phyloP scores from a whole-genome alignment of 92 coral and sea anemone species.

The Epizoanthus ramosus region DNA sequence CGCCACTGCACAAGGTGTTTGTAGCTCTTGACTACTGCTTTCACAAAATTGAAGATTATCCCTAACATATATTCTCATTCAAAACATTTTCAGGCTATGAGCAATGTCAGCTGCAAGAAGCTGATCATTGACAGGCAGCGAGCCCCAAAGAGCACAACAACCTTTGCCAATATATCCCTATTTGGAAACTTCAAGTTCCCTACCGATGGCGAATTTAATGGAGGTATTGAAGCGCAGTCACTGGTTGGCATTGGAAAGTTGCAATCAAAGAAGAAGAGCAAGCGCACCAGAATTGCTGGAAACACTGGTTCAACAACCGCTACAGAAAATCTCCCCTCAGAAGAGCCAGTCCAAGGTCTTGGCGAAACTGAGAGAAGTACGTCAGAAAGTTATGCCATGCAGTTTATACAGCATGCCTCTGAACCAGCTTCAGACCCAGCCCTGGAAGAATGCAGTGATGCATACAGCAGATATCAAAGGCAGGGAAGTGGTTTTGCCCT shows the following conservation, averaged over 20 bases:
- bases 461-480: background rate
- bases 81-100: slow-evolving; percentile 7
- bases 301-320: slow-evolving; percentile 50
- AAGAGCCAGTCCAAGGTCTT: background rate
- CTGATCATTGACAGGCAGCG: background rate
- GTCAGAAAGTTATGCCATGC: slow-evolving; percentile 4
- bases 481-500: slow-evolving; percentile 24
- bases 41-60: background rate
- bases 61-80: background rate
- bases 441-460: background rate
- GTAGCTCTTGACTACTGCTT: too few species aligned
- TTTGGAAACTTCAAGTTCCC: slow-evolving; percentile 49
- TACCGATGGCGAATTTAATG: slow-evolving; percentile 7
- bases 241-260: slow-evolving; percentile 53
- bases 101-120: slow-evolving; percentile 1
- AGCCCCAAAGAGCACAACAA: background rate
- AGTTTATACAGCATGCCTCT: slow-evolving; percentile 9
- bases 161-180: slow-evolving; percentile 41
- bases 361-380: background rate
- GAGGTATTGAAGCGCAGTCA: slow-evolving; percentile 43
- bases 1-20: too few species aligned
- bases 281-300: background rate
- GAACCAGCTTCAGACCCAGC: background rate
- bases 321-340: background rate
- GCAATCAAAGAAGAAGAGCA: slow-evolving; percentile 14